Evolutionary conservation across 2,888 invertebrate genomes (phyloP).

Genomic region (Cerastis leucographa): DNA sequence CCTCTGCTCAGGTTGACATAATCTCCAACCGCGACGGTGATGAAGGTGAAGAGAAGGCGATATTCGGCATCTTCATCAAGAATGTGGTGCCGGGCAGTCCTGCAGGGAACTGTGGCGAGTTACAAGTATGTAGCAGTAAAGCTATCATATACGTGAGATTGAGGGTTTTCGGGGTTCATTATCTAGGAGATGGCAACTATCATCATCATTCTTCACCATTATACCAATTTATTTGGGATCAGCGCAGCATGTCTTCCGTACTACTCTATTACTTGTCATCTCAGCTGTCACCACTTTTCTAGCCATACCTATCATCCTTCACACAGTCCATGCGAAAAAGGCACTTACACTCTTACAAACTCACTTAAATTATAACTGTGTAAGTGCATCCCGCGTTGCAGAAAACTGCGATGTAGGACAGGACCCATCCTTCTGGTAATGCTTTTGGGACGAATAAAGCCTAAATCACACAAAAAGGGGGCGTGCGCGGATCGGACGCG

Average conservation of each 20-base stretch:
- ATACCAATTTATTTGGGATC: too few relatives aligned
- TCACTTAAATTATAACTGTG: too few relatives aligned
- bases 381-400: not conserved
- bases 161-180: not conserved
- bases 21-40: conserved; percentile 92
- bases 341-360: too few relatives aligned
- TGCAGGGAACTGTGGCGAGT: conserved; percentile 96
- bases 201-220: too few relatives aligned
- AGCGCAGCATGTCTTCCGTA: too few relatives aligned
- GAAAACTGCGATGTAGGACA: not conserved
- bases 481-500: too few relatives aligned
- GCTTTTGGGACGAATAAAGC: too few relatives aligned
- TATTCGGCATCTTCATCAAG: conserved; percentile 99
- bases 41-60: conserved; percentile 93
- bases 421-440: not conserved
- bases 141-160: not conserved
- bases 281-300: too few relatives aligned
- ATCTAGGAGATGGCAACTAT: not conserved
- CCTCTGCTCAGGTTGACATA: conserved; percentile 92
- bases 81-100: conserved; percentile 98
- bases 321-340: too few relatives aligned
- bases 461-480: too few relatives aligned
- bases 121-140: conserved; percentile 91
- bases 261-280: too few relatives aligned
- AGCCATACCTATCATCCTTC: too few relatives aligned